Evolutionary conservation across 1,140 invertebrate genomes (phyloP), one percentile per base, ranked within the genome.

Genomic region (Panulirus ornatus): DNA sequence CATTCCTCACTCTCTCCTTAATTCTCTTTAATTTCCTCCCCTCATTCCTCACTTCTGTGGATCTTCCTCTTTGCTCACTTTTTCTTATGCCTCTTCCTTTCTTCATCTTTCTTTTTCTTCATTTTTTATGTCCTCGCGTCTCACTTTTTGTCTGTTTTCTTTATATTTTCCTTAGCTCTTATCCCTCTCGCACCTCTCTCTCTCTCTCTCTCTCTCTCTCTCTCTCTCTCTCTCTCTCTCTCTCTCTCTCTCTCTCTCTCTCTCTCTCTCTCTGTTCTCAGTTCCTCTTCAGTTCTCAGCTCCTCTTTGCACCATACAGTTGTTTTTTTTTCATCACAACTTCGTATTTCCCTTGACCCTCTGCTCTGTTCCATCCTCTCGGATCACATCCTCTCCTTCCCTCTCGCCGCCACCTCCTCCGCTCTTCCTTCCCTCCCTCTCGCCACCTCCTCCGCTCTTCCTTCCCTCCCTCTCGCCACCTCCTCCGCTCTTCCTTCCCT

Each of bases 171-270:
- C n/a, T 71, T 14, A 16, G 22, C 70, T 30, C 36, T 71, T 71
- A 1, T 27, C 1, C n/a, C 16, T 5, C 30, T 3, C 30, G n/a
- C 11, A 19, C 30, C 30, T 14, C 11, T 71, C n/a, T 27, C 30
- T 2, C 19, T 5, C 76, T 34, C 16, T n/a, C 42, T 47, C 22
- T 47, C 76, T 11, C 27, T 11, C 22, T n/a, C 40, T 42, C 40
- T 47, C 42, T 27, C 42, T 54, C 42, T n/a, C n/a, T 54, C 44
- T 34, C 76, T 42, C 42, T 54, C 42, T 47, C n/a, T 27, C 42
- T 51, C 42, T 42, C 76, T 47, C 75, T 78, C 6, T 30, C 42
- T 42, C n/a, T 79, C 76, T 54, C 42, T 22, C 76, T 47, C 42
- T 47, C 76, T 11, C 1, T 30, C 38, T 27, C 40, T 5, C 42